Percentiles rank a stretch among this genome's conserved stretches.
Evolutionary conservation across 2,113 vertebrate species (phyloP).

Genomic region (Panthera tigris): DNA sequence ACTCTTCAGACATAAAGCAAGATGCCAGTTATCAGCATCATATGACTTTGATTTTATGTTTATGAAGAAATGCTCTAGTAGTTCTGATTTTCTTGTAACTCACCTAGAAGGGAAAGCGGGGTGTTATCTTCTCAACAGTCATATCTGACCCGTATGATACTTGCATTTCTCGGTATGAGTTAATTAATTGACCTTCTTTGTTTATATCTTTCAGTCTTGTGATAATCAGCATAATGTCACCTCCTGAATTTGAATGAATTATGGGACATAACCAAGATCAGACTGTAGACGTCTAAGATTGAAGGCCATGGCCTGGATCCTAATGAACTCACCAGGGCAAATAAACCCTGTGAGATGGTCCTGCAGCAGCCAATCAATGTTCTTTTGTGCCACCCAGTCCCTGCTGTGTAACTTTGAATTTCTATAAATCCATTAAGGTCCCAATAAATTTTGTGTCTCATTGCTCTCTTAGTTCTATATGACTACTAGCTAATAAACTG

Average conservation of each 20-base stretch:
- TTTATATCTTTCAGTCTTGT: slow-evolving; percentile 66
- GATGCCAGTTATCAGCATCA: neutral
- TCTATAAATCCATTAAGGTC: slow-evolving; percentile 21
- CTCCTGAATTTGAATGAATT: slow-evolving; percentile 58
- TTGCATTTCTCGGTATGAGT: slow-evolving; percentile 36
- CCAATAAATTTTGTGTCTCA: slow-evolving; percentile 53
- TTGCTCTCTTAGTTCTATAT: slow-evolving; percentile 44
- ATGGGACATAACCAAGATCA: slow-evolving; percentile 53
- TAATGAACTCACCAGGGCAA: slow-evolving; percentile 53
- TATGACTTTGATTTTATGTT: slow-evolving; percentile 16
- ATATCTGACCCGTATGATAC: neutral
- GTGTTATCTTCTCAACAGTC: neutral
- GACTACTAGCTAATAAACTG: neutral
- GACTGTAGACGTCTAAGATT: slow-evolving; percentile 20
- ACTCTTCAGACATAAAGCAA: neutral
- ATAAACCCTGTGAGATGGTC: neutral
- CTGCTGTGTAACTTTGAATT: slow-evolving; percentile 58
- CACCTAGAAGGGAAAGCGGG: neutral
- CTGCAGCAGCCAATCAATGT: neutral
- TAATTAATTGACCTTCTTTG: slow-evolving; percentile 34
- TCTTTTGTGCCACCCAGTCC: slow-evolving; percentile 35
- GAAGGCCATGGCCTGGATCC: slow-evolving; percentile 21
- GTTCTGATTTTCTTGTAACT: neutral
- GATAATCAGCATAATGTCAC: slow-evolving; percentile 41
- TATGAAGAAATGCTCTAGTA: neutral